phyloP scores from a whole-genome alignment of 2,113 vertebrate species.

The Nycticebus coucang region DNA sequence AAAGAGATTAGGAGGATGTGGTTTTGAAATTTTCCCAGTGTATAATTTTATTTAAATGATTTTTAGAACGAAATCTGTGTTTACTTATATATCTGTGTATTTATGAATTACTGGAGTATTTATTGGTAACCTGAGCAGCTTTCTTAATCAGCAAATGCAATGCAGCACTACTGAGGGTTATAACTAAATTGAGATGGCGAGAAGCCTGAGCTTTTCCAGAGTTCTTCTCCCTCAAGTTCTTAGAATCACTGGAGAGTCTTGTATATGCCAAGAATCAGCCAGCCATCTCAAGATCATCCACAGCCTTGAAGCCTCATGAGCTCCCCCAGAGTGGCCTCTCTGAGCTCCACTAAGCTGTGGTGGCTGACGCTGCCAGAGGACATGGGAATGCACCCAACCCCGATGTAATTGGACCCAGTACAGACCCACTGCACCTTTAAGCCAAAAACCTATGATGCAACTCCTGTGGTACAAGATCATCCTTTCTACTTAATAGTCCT shows the following conservation, averaged over 20 bases:
- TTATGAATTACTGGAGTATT: constrained; percentile 47
- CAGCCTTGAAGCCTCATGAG: background rate
- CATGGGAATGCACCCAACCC: background rate
- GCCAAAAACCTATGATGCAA: background rate
- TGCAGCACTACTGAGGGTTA: background rate
- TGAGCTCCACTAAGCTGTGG: background rate
- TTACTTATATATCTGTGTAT: background rate
- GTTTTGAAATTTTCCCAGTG: background rate
- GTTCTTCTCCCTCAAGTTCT: background rate
- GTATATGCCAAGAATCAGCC: background rate
- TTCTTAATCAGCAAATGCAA: background rate
- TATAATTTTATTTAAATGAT: background rate
- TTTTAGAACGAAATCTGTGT: background rate
- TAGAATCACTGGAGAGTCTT: background rate
- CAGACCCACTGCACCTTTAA: background rate
- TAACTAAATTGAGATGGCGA: background rate
- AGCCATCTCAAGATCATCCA: background rate
- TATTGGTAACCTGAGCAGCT: background rate
- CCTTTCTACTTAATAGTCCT: background rate
- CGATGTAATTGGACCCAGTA: background rate
- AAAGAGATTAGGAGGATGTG: background rate
- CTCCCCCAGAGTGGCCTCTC: background rate
- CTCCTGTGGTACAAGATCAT: background rate
- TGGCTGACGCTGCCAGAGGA: background rate
- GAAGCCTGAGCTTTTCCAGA: constrained; percentile 1